phyloP scores from a whole-genome alignment of 2,797 vertebrate species.

The Rhinella marina region DNA sequence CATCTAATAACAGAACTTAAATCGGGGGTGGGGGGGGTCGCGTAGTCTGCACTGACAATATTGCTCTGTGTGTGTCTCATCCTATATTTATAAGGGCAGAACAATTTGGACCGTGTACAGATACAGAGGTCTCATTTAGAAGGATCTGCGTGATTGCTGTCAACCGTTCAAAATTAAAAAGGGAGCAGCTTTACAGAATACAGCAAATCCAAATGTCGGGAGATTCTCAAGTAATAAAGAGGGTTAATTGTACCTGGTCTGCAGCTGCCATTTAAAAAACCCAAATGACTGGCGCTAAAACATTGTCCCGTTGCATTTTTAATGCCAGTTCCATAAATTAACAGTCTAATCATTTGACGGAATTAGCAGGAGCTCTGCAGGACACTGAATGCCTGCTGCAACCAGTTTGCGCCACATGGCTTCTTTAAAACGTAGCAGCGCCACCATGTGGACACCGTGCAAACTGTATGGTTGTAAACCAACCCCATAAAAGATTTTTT shows the following conservation, averaged over 20 bases:
- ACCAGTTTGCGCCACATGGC: constrained; percentile 6
- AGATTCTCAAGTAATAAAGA: neutral
- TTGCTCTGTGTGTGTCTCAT: constrained; percentile 31
- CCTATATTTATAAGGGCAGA: neutral
- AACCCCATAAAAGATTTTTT: constrained; percentile 2
- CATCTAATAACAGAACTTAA: no score
- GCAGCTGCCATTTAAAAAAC: constrained; percentile 12
- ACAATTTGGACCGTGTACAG: neutral
- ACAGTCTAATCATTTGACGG: constrained; percentile 5
- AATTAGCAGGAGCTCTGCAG: neutral
- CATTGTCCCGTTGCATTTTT: neutral
- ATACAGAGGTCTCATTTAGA: neutral
- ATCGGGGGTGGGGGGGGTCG: no score
- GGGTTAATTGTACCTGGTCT: neutral
- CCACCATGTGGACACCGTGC: constrained; percentile 43
- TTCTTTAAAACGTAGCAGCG: constrained; percentile 16
- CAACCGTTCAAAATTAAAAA: neutral
- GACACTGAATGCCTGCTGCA: neutral
- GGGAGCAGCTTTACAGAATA: neutral
- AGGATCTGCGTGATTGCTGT: neutral
- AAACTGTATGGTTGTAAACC: constrained; percentile 29
- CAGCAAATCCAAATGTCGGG: neutral
- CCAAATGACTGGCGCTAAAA: neutral
- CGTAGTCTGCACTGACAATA: neutral
- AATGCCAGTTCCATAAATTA: constrained; percentile 39